A percentile compares a stretch with the other conserved stretches of the same genome.
Evolutionary conservation across 92 coral and sea anemone genomes (phyloP).

Genomic region (Porites evermanni): DNA sequence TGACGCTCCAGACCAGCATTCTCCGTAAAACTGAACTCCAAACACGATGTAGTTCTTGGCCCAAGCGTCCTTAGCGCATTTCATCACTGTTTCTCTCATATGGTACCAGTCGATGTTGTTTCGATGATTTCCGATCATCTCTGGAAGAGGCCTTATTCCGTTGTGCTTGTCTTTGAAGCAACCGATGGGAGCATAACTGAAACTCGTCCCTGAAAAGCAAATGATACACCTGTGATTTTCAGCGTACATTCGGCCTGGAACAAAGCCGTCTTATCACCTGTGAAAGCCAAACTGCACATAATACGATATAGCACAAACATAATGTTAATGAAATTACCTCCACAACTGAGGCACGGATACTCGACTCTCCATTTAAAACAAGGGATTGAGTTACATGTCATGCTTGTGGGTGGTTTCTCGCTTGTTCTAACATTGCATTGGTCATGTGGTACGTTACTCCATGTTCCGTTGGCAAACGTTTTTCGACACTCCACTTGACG

Average conservation of each 20-base stretch:
- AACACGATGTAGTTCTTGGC: slow-evolving; percentile 56
- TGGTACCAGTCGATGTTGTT: slow-evolving; percentile 70
- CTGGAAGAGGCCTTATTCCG: slow-evolving; percentile 66
- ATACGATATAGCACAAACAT: neutral
- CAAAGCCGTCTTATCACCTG: too few species aligned
- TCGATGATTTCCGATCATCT: slow-evolving; percentile 60
- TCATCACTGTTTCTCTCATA: slow-evolving; percentile 52
- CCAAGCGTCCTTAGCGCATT: slow-evolving; percentile 73
- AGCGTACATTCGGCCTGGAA: too few species aligned
- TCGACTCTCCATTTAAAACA: slow-evolving; percentile 58
- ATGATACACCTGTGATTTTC: too few species aligned
- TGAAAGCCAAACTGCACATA: too few species aligned
- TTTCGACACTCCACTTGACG: slow-evolving; percentile 61
- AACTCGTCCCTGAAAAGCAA: slow-evolving; percentile 1
- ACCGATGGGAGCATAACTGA: slow-evolving; percentile 57
- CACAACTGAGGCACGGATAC: slow-evolving; percentile 63
- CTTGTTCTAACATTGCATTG: slow-evolving; percentile 13
- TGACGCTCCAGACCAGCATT: slow-evolving; percentile 81
- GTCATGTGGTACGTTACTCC: slow-evolving; percentile 4
- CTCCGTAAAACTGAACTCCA: slow-evolving; percentile 85
- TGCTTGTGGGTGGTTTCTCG: neutral
- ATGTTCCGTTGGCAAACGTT: slow-evolving; percentile 46
- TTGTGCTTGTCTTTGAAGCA: slow-evolving; percentile 66
- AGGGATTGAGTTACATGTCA: slow-evolving; percentile 11
- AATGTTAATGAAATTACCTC: slow-evolving; percentile 30